Base-by-base conservation (phyloP, 2,797 vertebrate genomes). In the Percopsis omiscomaycus region DNA sequence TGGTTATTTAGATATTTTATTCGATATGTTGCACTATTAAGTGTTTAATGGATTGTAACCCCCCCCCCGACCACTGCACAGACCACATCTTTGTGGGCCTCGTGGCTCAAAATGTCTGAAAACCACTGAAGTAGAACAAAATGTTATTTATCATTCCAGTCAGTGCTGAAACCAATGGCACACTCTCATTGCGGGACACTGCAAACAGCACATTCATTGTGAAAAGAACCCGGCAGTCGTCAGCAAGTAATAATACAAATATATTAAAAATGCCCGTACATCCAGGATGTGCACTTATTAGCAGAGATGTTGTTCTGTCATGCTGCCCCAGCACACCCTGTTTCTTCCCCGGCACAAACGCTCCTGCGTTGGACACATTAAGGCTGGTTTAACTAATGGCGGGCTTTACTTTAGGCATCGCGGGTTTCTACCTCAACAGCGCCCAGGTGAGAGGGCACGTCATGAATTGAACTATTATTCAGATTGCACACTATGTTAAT, bases 401-500 rank as follows among this genome's bases (percentile, higher is more conserved):
- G 51, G 55, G 66, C 66, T 71, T 42, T 9, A 9, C 37, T 42
- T 42, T 37, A 56, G 22, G 57, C 50, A 66, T 70, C 57, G 62
- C 62, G 59, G 59, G 56, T 52, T 32, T 69, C 69, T 77, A 42
- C 52, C 50, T 76, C 65, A 73, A 54, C 15, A 22, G 59, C 32
- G 55, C 32, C 56, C 61, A 75, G 75, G 71, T 84, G 71, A 82
- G 53, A 48, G 32, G 82, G 80, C 76, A 76, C 53, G 61, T 80
- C 68, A 51, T 64, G 54, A 47, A 12, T 62, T 75, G 71, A 54
- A 64, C 22, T 72, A 66, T 59, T 61, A 61, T 45, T 75, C 64
- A 79, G 83, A 86, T 86, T 79, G 74, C 70, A 71, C 3, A n/a
- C 64, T 59, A 57, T 69, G 68, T 66, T 68, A 53, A 29, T 58